A percentile compares a stretch with the other conserved stretches of the same genome.
Evolutionary conservation across 2,888 invertebrate genomes (phyloP).

Genomic region (Campaea margaritaria): DNA sequence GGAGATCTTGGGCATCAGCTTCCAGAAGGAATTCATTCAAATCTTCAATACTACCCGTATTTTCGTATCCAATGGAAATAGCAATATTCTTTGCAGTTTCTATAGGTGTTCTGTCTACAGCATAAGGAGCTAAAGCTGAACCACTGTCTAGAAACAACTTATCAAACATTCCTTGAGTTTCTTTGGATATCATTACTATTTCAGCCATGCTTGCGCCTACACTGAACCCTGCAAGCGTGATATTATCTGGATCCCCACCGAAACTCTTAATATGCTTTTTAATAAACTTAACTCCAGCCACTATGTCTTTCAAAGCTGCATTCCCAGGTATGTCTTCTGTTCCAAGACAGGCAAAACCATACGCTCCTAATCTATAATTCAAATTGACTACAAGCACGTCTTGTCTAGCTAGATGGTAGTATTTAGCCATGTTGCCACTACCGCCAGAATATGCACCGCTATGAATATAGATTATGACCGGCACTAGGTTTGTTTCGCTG

Average conservation of each 20-base stretch:
- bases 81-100: slow-evolving; percentile 73
- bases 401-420: slow-evolving; percentile 87
- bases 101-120: slow-evolving; percentile 71
- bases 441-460: slow-evolving; percentile 76
- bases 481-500: slow-evolving; percentile 62
- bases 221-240: slow-evolving; percentile 93
- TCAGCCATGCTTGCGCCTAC: slow-evolving; percentile 88
- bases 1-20: slow-evolving; percentile 54
- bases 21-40: slow-evolving; percentile 72
- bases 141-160: slow-evolving; percentile 77
- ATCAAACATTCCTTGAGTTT: slow-evolving; percentile 66
- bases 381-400: slow-evolving; percentile 88
- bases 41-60: slow-evolving; percentile 64
- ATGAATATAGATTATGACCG: slow-evolving; percentile 74
- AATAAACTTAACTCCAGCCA: slow-evolving; percentile 91
- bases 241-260: slow-evolving; percentile 91
- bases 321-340: slow-evolving; percentile 90
- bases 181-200: slow-evolving; percentile 64
- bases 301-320: slow-evolving; percentile 93
- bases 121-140: slow-evolving; percentile 71
- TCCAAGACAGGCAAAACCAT: slow-evolving; percentile 88
- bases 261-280: slow-evolving; percentile 90
- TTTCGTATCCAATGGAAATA: slow-evolving; percentile 68
- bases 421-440: slow-evolving; percentile 70
- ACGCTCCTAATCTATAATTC: slow-evolving; percentile 89